These are phyloP conservation scores for Xenopus tropicalis DNA, from an alignment of 2,113 vertebrate genomes.

Conservation along the genomic window DNA sequence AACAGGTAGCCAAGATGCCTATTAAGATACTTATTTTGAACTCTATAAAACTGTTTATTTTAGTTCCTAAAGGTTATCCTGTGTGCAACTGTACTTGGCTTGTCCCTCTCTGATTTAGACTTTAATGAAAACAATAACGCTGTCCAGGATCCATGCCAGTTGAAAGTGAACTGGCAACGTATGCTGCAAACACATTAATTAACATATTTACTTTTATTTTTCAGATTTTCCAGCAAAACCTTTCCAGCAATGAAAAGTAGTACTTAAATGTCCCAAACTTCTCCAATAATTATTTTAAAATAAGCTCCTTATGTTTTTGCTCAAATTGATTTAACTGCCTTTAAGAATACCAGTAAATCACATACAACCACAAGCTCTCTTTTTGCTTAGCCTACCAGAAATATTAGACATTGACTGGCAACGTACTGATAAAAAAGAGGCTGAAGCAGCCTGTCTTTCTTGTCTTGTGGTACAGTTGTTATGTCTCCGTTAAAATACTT, in stretches of 20 bases:
- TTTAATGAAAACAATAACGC: too few relatives aligned
- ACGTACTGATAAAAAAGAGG: slow-evolving; percentile 54
- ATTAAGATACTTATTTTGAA: too few relatives aligned
- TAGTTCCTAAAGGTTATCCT: too few relatives aligned
- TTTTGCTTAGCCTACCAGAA: slow-evolving; percentile 63
- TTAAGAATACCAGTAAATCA: slow-evolving; percentile 53
- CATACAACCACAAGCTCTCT: slow-evolving; percentile 58
- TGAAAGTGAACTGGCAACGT: too few relatives aligned
- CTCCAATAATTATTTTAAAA: not conserved
- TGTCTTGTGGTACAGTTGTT: slow-evolving; percentile 53
- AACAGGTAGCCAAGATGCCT: too few relatives aligned
- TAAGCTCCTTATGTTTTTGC: not conserved
- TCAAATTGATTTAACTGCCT: not conserved
- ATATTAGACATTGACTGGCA: slow-evolving; percentile 56
- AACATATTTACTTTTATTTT: not conserved
- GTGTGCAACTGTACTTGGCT: too few relatives aligned
- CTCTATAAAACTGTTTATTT: too few relatives aligned
- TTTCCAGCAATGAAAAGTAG: not conserved
- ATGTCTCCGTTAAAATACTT: slow-evolving; percentile 59
- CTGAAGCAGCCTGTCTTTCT: slow-evolving; percentile 55
- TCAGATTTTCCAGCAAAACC: not conserved
- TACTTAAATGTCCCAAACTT: not conserved
- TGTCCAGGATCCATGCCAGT: too few relatives aligned
- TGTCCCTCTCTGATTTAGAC: too few relatives aligned
- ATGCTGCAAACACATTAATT: slow-evolving; percentile 3